phyloP scores from a whole-genome alignment of 2,888 invertebrate genomes.

The Koerneria pararmatus region DNA sequence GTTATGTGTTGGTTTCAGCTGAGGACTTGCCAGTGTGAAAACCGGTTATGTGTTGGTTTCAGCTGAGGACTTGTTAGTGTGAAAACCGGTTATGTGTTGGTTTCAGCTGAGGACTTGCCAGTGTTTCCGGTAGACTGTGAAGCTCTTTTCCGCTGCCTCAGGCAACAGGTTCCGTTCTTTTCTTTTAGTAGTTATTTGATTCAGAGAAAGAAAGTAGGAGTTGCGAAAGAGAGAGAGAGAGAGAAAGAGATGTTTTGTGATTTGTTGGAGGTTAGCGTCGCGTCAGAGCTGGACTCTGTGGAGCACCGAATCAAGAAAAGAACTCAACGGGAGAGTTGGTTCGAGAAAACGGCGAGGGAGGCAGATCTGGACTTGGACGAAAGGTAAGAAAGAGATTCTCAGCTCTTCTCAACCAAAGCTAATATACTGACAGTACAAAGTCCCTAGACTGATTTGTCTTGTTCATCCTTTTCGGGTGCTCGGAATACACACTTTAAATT shows the following conservation, averaged over 20 bases:
- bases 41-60: too few species aligned
- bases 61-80: neutral
- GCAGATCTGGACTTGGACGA: slow-evolving; percentile 80
- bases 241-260: too few species aligned
- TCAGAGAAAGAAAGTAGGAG: too few species aligned
- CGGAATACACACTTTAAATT: too few species aligned
- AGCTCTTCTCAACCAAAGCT: neutral
- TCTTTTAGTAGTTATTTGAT: neutral
- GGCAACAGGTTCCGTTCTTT: slow-evolving; percentile 47
- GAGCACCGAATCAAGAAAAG: slow-evolving; percentile 68
- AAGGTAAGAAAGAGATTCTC: slow-evolving; percentile 21
- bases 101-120: slow-evolving; percentile 76
- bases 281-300: slow-evolving; percentile 76
- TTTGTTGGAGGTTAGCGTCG: slow-evolving; percentile 68
- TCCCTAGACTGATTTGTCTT: too few species aligned
- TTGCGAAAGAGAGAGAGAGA: too few species aligned
- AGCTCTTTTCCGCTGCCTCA: slow-evolving; percentile 68
- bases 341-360: slow-evolving; percentile 78
- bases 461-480: too few species aligned
- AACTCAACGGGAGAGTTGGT: slow-evolving; percentile 71
- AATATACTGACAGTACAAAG: too few species aligned
- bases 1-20: too few species aligned
- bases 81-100: slow-evolving; percentile 35
- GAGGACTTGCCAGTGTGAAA: too few species aligned
- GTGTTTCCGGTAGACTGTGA: slow-evolving; percentile 72